A percentile compares a stretch with the other conserved stretches of the same genome.
Conservation (phyloP, 2,113 vertebrate species). For the Mastomys natalensis region DNA sequence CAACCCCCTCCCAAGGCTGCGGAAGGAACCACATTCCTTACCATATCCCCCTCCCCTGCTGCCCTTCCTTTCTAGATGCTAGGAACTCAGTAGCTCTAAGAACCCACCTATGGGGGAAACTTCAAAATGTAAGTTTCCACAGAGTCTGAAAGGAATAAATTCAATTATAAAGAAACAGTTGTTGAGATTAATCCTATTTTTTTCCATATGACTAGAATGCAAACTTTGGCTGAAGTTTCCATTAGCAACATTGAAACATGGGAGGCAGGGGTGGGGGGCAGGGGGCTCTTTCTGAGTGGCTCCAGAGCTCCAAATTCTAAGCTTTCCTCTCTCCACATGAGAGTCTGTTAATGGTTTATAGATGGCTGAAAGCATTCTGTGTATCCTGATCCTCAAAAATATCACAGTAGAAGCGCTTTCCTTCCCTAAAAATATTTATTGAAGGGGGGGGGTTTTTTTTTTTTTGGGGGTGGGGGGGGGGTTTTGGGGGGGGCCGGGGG, state of each 20-base stretch:
- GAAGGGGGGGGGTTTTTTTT: too few species aligned
- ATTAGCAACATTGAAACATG: not conserved
- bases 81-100: not conserved
- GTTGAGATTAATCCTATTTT: not conserved
- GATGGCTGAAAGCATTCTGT: not conserved
- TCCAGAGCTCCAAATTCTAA: not conserved
- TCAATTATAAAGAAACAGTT: not conserved
- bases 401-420: not conserved
- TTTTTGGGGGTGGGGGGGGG: too few species aligned
- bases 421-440: not conserved
- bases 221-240: not conserved
- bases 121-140: not conserved
- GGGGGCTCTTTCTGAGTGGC: not conserved
- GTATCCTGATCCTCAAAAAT: conserved; percentile 14
- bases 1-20: too few species aligned
- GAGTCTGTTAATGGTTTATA: not conserved
- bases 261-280: not conserved
- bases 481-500: too few species aligned
- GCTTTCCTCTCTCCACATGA: not conserved
- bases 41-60: not conserved
- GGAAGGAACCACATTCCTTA: not conserved
- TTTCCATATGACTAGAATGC: not conserved
- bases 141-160: not conserved
- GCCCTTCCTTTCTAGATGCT: not conserved
- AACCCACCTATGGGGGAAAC: not conserved